A percentile compares a stretch with the other conserved stretches of the same genome.
phyloP scores from a whole-genome alignment of 2,888 invertebrate species.

The Matsumyia berberina region DNA sequence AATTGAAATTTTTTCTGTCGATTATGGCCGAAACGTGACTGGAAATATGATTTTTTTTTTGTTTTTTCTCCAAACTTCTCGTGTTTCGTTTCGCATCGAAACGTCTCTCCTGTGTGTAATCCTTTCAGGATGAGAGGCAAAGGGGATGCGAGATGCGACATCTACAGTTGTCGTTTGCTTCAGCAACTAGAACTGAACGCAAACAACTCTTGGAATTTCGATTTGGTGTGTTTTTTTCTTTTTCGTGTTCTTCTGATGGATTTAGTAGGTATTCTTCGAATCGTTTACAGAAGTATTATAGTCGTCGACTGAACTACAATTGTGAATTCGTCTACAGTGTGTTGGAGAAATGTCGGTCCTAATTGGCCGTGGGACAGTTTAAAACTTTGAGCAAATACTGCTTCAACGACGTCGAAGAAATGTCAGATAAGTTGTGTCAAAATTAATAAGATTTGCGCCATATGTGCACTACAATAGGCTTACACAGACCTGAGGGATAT shows the following conservation, averaged over 20 bases:
- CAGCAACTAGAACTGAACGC: conserved; percentile 27
- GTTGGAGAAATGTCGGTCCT: background rate
- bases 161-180: conserved; percentile 17
- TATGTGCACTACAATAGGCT: no score
- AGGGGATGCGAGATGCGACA: background rate
- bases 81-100: conserved; percentile 38
- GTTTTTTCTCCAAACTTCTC: background rate
- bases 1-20: conserved; percentile 61
- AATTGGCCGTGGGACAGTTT: no score
- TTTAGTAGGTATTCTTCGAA: conserved; percentile 1
- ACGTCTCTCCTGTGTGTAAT: conserved; percentile 37
- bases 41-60: conserved; percentile 49
- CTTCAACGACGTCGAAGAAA: no score
- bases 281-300: conserved; percentile 11
- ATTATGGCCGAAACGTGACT: conserved; percentile 63
- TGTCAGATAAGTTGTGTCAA: no score
- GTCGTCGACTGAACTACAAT: conserved; percentile 20
- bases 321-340: conserved; percentile 15
- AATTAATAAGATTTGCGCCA: no score
- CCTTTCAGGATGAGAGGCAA: conserved; percentile 20
- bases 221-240: background rate
- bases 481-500: no score
- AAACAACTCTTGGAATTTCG: conserved; percentile 47
- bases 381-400: no score
- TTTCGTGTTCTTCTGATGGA: background rate